Percentiles rank a stretch among this genome's conserved stretches.
Evolutionary conservation across 2,888 invertebrate genomes (phyloP).

Genomic region (Trachelus stipa): DNA sequence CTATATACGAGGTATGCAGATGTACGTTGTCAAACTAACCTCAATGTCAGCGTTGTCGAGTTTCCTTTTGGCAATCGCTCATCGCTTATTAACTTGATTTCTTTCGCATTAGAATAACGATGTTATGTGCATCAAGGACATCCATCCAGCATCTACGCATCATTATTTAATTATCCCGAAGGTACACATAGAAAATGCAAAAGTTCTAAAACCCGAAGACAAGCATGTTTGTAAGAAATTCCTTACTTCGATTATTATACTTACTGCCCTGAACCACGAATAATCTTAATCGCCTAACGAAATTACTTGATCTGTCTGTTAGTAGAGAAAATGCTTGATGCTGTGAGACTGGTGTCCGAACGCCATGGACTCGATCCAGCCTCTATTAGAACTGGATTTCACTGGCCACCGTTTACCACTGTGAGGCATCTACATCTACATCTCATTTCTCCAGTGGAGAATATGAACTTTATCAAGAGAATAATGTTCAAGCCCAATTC

Average conservation of each 20-base stretch:
- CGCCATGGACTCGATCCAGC: constrained; percentile 66
- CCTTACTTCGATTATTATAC: too few relatives aligned
- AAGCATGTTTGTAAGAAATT: constrained; percentile 75
- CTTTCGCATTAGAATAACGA: constrained; percentile 72
- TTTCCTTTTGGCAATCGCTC: not conserved
- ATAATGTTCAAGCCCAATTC: constrained; percentile 79
- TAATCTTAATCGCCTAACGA: not conserved
- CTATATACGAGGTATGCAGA: constrained; percentile 71
- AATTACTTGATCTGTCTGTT: constrained; percentile 13
- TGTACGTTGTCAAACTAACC: not conserved
- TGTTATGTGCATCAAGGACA: constrained; percentile 84
- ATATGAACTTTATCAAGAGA: constrained; percentile 77
- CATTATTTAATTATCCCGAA: constrained; percentile 85
- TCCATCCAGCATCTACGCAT: constrained; percentile 81
- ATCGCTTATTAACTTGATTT: constrained; percentile 10
- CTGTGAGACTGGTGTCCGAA: constrained; percentile 69
- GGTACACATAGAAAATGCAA: constrained; percentile 81
- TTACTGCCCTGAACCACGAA: too few relatives aligned
- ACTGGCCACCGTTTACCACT: constrained; percentile 91
- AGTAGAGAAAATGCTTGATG: constrained; percentile 78
- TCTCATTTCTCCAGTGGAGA: constrained; percentile 81
- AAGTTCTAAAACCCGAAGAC: constrained; percentile 75
- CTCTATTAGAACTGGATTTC: constrained; percentile 79
- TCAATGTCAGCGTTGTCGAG: not conserved
- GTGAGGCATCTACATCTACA: constrained; percentile 88